Percentiles rank a stretch among this genome's conserved stretches.
phyloP scores from a whole-genome alignment of 2,888 invertebrate genomes.

The Epirrita christyi region DNA sequence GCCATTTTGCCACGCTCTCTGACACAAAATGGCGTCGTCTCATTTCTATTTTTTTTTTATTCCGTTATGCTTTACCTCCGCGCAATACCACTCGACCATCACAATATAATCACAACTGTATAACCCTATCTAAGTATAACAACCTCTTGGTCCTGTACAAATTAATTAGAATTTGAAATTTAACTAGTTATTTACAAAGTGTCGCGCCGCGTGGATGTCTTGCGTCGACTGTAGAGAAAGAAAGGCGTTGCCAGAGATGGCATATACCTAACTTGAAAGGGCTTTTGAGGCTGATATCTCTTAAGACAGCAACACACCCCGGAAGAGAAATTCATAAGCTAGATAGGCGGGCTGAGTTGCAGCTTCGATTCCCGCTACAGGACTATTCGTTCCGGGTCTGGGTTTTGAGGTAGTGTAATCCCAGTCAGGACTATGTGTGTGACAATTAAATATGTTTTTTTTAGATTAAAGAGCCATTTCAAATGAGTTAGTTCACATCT shows the following conservation, averaged over 20 bases:
- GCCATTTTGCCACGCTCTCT: not conserved
- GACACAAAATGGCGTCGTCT: not conserved
- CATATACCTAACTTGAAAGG: not conserved
- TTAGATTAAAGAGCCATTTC: not conserved
- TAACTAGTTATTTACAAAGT: conserved; percentile 77
- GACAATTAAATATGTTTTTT: too few species aligned
- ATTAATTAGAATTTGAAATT: conserved; percentile 65
- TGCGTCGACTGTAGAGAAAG: not conserved
- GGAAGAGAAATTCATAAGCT: too few species aligned
- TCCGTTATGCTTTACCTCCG: not conserved
- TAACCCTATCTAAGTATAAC: conserved; percentile 53
- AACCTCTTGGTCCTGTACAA: conserved; percentile 77
- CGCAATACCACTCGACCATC: conserved; percentile 20
- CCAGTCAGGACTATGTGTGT: too few species aligned
- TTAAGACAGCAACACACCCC: not conserved
- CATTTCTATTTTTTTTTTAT: not conserved
- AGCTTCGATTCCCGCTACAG: too few species aligned
- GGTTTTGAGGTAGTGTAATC: too few species aligned
- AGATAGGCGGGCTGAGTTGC: too few species aligned
- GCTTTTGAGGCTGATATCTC: not conserved
- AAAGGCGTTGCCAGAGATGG: not conserved
- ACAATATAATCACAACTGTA: conserved; percentile 46
- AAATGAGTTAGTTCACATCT: not conserved
- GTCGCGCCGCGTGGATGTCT: conserved; percentile 30
- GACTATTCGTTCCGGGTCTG: too few species aligned